phyloP scores from a whole-genome alignment of 2,113 vertebrate genomes.

The Thunnus thynnus region DNA sequence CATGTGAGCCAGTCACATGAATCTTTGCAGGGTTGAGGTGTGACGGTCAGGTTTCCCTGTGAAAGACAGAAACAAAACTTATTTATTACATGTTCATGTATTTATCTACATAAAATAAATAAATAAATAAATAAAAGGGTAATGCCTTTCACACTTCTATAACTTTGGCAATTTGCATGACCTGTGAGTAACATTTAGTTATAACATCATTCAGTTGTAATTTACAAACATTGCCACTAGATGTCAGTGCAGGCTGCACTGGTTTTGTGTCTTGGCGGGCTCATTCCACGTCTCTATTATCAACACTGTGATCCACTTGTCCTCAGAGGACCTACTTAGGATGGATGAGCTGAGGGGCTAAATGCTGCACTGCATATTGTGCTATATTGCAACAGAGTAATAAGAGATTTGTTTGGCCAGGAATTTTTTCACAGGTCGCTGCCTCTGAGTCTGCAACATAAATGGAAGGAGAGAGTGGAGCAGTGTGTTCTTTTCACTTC shows the following conservation, averaged over 20 bases:
- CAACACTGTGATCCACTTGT: slow-evolving; percentile 69
- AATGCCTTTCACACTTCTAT: neutral
- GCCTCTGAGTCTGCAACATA: slow-evolving; percentile 31
- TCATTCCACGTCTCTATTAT: slow-evolving; percentile 59
- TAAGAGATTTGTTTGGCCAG: slow-evolving; percentile 43
- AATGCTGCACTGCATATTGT: slow-evolving; percentile 73
- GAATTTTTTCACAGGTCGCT: slow-evolving; percentile 45
- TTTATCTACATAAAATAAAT: neutral
- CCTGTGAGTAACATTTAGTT: neutral
- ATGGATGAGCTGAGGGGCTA: slow-evolving; percentile 71
- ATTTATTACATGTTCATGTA: neutral
- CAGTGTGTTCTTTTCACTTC: slow-evolving; percentile 31
- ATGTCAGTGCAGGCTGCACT: slow-evolving; percentile 71
- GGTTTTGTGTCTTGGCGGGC: neutral
- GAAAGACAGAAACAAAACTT: slow-evolving; percentile 51
- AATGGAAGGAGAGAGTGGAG: neutral
- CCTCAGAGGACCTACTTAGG: slow-evolving; percentile 81
- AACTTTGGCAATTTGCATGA: neutral
- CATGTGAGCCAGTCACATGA: slow-evolving; percentile 97
- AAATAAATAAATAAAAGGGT: neutral
- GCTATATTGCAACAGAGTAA: slow-evolving; percentile 48
- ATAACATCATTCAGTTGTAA: neutral
- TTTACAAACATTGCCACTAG: slow-evolving; percentile 64
- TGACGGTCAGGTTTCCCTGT: slow-evolving; percentile 88
- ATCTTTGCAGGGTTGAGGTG: slow-evolving; percentile 88